Base-by-base conservation (phyloP, 2,797 vertebrate genomes). In the Channallabes apus region DNA sequence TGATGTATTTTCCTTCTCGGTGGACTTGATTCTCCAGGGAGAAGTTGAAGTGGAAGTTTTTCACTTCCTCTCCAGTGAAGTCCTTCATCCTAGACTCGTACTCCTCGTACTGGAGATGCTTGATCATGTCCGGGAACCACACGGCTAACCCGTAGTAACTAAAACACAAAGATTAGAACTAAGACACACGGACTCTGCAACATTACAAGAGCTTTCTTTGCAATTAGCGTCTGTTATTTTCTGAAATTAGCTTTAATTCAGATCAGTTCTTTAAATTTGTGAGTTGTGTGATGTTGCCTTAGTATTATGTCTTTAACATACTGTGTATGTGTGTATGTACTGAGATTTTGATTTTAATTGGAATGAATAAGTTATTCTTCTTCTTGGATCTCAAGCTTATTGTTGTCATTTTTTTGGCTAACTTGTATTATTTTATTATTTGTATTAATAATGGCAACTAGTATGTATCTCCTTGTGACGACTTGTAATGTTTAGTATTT, bases 121-220 rank as follows among this genome's bases (percentile, higher is more conserved):
- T 98, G 87, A 99, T 98, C 97, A 99, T 98, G 89, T 99, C 98
- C 0, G 98, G 98, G 90, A 99, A 99, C 98, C 98, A 99, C 76
- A 99, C 98, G 0, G 95, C 96, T 89, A 99, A 94, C 72, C 98
- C 98, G 3, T 98, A 99, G 91, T 97, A 99, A 93, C 98, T 99
- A 91, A 71, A 90, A 90, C 14, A 69, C 4, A 35, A 54, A 54
- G 1, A 20, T 41, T 1, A 75, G 6, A 41, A 29, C n/a, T n/a
- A 7, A 7, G 12, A 61, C 38, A 61, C 2, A 3, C 11, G 0
- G 0, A 67, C 17, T 6, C n/a, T 20, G 27, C 54, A 6, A 59
- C 75, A 14, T 59, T 35, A 22, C 29, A 38, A 6, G 18, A 3
- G 2, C 2, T 22, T 77, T 77, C 41, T 59, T 14, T 35, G 29